Base-by-base conservation (phyloP, 2,888 invertebrate species). In the Syrista parreyssii region DNA sequence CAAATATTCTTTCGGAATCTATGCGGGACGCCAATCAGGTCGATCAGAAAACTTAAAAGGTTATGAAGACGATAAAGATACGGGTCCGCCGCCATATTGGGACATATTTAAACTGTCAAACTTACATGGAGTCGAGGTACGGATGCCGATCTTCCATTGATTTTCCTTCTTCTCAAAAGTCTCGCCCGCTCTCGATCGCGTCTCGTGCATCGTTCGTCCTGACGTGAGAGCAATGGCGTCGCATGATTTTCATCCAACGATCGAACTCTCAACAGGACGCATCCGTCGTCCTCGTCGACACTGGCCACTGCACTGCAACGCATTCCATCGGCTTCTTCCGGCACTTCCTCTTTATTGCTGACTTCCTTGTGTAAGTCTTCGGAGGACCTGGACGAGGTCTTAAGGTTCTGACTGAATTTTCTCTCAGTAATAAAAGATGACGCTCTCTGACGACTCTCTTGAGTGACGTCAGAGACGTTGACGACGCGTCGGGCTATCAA, bases 71-170 rank as follows among this genome's bases (percentile, higher is more conserved):
- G 55, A 23, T 55, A 55, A 55, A 55, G 9, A 1, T 23, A 55
- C 23, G 23, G 23, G 15, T 23, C 55, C 55, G 23, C 55, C 9
- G 55, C 55, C 55, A 55, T 55, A 9, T 55, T 55, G 55, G 23
- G 55, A 23, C 23, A 55, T 55, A 55, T 55, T 55, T 9, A 55
- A 55, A 9, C 23, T 55, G 23, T 55, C 55, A 55, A 79, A 90
- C 91, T 91, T 89, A 92, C 91, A 79, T 89, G 86, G 75, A 89
- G 84, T 81, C 91, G 87, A 12, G 92, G 92, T 79, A 92, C 90
- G 76, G 92, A 92, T 4, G 91, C 89, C 30, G 92, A 92, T 82
- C 92, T 87, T n/a, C 88, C 88, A 84, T 89, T 89, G 82, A 91
- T 89, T 75, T 89, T 90, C 15, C 91, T 87, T 30, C 92, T 85